phyloP scores from a whole-genome alignment of 2,797 vertebrate genomes.

The Sebastes vulpes region DNA sequence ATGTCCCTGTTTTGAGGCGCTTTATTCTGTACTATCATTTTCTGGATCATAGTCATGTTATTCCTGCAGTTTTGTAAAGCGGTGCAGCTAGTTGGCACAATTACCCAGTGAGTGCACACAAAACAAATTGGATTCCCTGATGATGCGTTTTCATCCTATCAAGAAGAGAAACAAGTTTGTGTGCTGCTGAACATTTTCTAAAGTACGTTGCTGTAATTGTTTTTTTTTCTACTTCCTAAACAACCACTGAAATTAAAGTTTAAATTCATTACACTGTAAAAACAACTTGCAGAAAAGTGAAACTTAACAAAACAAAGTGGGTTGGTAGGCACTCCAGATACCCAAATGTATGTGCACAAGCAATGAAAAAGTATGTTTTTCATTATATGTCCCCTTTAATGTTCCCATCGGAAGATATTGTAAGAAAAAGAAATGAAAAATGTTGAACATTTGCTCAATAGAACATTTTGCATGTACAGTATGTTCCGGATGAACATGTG shows the following conservation, averaged over 20 bases:
- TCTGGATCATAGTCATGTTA: constrained; percentile 4
- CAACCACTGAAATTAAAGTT: background rate
- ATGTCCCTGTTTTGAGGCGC: background rate
- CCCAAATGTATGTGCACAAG: background rate
- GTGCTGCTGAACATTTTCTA: constrained; percentile 3
- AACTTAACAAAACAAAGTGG: background rate
- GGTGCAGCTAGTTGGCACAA: background rate
- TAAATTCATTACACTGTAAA: background rate
- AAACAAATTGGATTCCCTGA: background rate
- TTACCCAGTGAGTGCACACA: constrained; percentile 8
- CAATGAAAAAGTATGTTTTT: background rate
- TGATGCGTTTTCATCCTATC: constrained; percentile 25
- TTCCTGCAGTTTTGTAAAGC: constrained; percentile 2
- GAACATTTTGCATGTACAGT: background rate
- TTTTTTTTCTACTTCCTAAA: background rate
- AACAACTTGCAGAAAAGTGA: background rate
- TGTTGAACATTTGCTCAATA: background rate
- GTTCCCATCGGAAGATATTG: background rate
- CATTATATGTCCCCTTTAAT: too few relatives aligned
- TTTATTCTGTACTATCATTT: constrained; percentile 5
- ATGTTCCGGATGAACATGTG: background rate
- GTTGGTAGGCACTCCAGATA: background rate
- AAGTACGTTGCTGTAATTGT: background rate
- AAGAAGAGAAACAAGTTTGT: background rate
- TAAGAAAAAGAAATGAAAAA: background rate